A percentile compares a stretch with the other conserved stretches of the same genome.
phyloP scores from a whole-genome alignment of 2,888 invertebrate genomes.

The Andrena chrysosceles region DNA sequence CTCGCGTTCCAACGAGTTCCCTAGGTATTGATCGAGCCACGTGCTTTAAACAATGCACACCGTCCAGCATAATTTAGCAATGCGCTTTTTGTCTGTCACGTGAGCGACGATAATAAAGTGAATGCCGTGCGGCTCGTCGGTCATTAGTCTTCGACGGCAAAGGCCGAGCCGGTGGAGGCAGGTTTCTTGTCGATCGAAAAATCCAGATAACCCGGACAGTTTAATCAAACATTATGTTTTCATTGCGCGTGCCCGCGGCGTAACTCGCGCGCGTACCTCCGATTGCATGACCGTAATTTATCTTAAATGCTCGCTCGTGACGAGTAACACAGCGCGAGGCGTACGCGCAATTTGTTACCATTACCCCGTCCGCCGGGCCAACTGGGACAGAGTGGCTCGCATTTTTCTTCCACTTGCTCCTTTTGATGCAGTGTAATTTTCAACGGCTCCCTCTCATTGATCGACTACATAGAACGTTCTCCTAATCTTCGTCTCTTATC shows the following conservation, averaged over 20 bases:
- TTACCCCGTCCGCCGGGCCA: conserved; percentile 28
- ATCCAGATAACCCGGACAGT: conserved; percentile 44
- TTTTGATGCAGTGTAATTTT: not conserved
- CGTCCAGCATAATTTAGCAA: conserved; percentile 26
- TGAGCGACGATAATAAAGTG: conserved; percentile 44
- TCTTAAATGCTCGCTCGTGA: conserved; percentile 47
- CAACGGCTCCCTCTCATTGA: not conserved
- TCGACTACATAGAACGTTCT: too few relatives aligned
- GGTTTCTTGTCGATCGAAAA: conserved; percentile 42
- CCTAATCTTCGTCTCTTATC: too few relatives aligned
- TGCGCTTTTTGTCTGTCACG: conserved; percentile 41
- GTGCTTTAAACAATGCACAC: conserved; percentile 11
- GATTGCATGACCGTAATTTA: conserved; percentile 60
- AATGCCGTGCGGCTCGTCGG: conserved; percentile 23
- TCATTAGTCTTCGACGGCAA: conserved; percentile 49
- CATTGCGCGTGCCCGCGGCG: conserved; percentile 19
- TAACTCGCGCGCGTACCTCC: not conserved
- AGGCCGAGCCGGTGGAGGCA: conserved; percentile 2
- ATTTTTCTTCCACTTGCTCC: not conserved
- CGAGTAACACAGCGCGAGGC: conserved; percentile 22
- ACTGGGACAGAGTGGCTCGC: not conserved
- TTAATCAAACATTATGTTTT: conserved; percentile 64
- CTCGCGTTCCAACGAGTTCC: not conserved
- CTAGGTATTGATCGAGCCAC: conserved; percentile 19
- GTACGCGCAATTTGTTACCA: conserved; percentile 55